Conservation (phyloP, 2,113 vertebrate genomes). For the Climacteris rufus region DNA sequence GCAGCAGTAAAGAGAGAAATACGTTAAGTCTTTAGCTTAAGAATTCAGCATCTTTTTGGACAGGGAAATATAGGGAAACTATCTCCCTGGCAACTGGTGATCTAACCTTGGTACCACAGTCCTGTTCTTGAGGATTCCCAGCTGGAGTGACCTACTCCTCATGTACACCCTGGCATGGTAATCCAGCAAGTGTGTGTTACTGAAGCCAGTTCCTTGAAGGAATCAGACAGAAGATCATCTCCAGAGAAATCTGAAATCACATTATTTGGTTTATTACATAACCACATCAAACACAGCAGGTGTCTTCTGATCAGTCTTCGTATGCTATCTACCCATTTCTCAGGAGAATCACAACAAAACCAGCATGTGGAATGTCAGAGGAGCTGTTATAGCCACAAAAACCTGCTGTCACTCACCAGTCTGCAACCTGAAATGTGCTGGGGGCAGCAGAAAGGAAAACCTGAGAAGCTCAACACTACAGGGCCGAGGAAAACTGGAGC, state of each 20-base stretch:
- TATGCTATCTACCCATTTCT: not conserved
- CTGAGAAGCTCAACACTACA: accelerated
- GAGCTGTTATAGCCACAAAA: not conserved
- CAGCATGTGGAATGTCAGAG: accelerated
- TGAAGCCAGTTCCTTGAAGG: not conserved
- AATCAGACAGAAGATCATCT: not conserved
- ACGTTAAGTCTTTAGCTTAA: not conserved
- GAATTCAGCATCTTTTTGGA: not conserved
- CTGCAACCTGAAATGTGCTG: not conserved
- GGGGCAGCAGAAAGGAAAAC: not conserved
- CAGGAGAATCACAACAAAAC: not conserved
- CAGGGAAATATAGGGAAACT: not conserved
- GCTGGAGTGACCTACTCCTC: not conserved
- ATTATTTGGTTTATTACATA: not conserved
- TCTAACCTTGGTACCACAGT: not conserved
- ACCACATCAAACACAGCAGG: not conserved
- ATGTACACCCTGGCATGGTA: accelerated
- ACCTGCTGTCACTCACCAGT: not conserved
- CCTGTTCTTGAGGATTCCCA: not conserved
- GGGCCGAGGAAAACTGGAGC: not conserved
- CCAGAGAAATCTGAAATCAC: not conserved
- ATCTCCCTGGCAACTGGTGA: not conserved
- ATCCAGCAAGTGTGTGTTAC: not conserved
- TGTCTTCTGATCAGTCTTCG: not conserved
- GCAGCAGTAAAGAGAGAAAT: not conserved